Percentiles rank a stretch among this genome's conserved stretches.
These are phyloP conservation scores for Pao palembangensis DNA, from an alignment of 2,113 vertebrate genomes.

Conservation along the genomic window DNA sequence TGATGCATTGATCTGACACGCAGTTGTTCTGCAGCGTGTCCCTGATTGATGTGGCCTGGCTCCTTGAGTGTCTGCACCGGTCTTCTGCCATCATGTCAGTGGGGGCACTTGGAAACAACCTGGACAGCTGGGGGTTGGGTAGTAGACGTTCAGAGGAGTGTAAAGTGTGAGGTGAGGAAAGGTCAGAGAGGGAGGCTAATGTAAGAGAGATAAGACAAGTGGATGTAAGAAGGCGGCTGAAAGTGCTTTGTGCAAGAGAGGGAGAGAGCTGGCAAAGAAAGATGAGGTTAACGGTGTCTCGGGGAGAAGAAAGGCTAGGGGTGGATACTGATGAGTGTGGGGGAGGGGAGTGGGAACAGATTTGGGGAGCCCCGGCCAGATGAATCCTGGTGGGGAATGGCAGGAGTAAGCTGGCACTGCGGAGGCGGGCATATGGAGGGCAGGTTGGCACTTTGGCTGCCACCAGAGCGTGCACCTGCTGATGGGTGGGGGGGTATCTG, in stretches of 20 bases:
- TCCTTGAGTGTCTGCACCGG: slow-evolving; percentile 40
- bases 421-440: slow-evolving; percentile 80
- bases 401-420: slow-evolving; percentile 80
- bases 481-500: slow-evolving; percentile 58
- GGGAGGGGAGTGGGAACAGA: slow-evolving; percentile 50
- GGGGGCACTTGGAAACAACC: slow-evolving; percentile 36
- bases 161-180: slow-evolving; percentile 39
- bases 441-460: slow-evolving; percentile 81
- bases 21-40: slow-evolving; percentile 30
- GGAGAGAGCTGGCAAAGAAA: slow-evolving; percentile 11
- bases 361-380: slow-evolving; percentile 61
- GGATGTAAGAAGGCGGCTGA: slow-evolving; percentile 19
- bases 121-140: slow-evolving; percentile 7
- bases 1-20: slow-evolving; percentile 63
- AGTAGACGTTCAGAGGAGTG: slow-evolving; percentile 7
- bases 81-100: slow-evolving; percentile 52
- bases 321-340: slow-evolving; percentile 36
- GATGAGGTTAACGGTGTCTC: slow-evolving; percentile 19
- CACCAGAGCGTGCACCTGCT: slow-evolving; percentile 76
- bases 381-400: slow-evolving; percentile 73
- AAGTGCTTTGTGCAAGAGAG: slow-evolving; percentile 13
- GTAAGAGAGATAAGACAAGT: slow-evolving; percentile 28
- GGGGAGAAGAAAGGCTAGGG: slow-evolving; percentile 9
- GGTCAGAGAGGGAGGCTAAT: slow-evolving; percentile 20
- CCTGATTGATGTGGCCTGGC: slow-evolving; percentile 64